Base-by-base conservation (phyloP, 2,113 vertebrate species). In the Hippocampus guttulatus region DNA sequence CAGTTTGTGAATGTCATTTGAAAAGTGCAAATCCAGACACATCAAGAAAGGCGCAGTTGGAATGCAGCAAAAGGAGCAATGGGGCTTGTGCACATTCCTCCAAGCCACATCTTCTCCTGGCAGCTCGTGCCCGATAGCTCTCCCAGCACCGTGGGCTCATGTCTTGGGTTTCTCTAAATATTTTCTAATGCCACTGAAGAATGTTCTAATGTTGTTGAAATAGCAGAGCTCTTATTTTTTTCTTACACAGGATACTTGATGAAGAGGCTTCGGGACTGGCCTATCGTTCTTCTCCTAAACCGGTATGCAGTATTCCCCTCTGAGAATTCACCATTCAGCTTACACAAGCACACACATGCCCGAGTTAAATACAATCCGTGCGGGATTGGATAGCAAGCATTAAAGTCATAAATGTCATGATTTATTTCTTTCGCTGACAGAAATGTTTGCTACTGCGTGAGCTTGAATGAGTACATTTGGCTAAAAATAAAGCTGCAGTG, bases 161-260 rank as follows among this genome's bases (percentile, higher is more conserved):
- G 67, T 85, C 74, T 80, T 84, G 30, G 73, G 78, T 83, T 89
- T 88, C 84, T 80, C 78, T 79, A 90, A 91, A 92, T 88, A 91
- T 92, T 88, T 91, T 89, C 82, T 77, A 88, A 89, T 88, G 90
- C 86, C 90, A 88, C 88, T 89, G 85, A 90, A 81, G 88, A 92
- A 92, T 92, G 85, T 87, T 77, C 63, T 62, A 73, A 71, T 81
- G 81, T 90, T 87, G 79, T 75, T 84, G 79, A 82, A 83, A 74
- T 76, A 75, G 76, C 47, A 67, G 70, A 69, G 79, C 66, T 64
- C 60, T 75, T 76, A 69, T 81, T 81, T 75, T 55, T 79, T 74
- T 61, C 73, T 81, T 83, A 77, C 75, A 80, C 70, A 71, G 77
- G 78, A 84, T 78, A 72, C 79, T 73, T 64, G 55, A 66, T 55